Base-by-base conservation (phyloP, 92 coral and sea anemone genomes). In the Palythoa grandis region DNA sequence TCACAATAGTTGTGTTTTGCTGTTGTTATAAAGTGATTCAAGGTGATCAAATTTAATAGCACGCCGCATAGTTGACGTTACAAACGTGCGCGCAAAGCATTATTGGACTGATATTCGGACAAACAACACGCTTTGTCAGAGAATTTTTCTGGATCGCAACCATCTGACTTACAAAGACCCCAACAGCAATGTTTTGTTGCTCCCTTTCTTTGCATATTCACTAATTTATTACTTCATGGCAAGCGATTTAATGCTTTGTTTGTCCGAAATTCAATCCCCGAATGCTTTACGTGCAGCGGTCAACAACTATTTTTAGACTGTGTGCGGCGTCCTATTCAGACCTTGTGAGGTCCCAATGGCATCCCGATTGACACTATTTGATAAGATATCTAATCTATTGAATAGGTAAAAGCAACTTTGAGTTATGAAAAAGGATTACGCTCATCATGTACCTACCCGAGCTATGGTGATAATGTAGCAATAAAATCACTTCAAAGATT, bases 401-500 rank as follows among this genome's bases (percentile, higher is more conserved):
- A 60, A 11, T 70, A 70, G 15, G 47, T 38, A 70, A 70, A 29
- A 25, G 16, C 7, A 70, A 70, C 48, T 5, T 25, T 70, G 43
- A 70, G 74, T 70, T 70, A 70, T 25, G 47, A 70, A 70, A 70
- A 70, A 70, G 74, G 74, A n/a, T 70, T 70, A 70, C 17, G 48
- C 74, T 70, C 74, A 70, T 70, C 14, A 2, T 70, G 74, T 70
- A 70, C 74, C 74, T 70, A 6, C 74, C 74, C 74, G 74, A 70
- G 74, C 29, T 25, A 70, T 70, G 74, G 74, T 70, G 47, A 24
- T 70, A 70, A 70, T 70, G 1, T 70, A 70, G 74, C 50, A 70
- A 70, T 70, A 70, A 70, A 70, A 70, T 70, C 74, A 70, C 74
- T 70, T 11, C 74, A 29, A 1, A 70, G 47, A 70, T 70, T 70